Conservation (phyloP, 2,113 vertebrate genomes). For the Otolemur garnettii region DNA sequence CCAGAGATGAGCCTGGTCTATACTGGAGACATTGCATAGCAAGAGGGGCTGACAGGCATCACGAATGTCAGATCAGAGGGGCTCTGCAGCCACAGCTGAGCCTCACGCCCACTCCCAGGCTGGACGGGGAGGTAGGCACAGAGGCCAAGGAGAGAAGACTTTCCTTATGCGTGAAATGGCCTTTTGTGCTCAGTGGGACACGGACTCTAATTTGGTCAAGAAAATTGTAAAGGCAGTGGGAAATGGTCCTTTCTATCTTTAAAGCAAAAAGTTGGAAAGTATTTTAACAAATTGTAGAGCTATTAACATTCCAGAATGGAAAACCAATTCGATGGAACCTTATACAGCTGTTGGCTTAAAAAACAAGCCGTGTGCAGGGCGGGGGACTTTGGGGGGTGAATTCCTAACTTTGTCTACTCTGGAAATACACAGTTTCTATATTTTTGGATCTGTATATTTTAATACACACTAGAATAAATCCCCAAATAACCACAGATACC, state of each 20-base stretch:
- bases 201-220: neutral
- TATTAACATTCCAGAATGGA: neutral
- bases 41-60: too few relatives aligned
- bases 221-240: neutral
- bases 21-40: neutral
- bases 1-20: accelerated
- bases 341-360: neutral
- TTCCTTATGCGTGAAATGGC: too few relatives aligned
- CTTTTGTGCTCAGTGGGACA: neutral
- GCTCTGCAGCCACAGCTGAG: accelerated
- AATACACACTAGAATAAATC: accelerated
- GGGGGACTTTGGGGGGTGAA: neutral
- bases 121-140: accelerated
- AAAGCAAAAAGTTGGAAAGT: neutral
- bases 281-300: neutral
- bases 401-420: neutral
- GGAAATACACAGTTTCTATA: neutral
- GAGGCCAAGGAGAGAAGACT: accelerated
- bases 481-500: neutral
- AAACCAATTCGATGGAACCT: neutral
- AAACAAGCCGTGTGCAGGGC: too few relatives aligned
- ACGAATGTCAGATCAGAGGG: accelerated
- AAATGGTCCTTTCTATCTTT: neutral
- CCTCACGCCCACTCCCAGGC: neutral
- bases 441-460: neutral